A percentile compares a stretch with the other conserved stretches of the same genome.
Conservation (phyloP, 2,888 invertebrate species). For the Elaeidobius kamerunicus region DNA sequence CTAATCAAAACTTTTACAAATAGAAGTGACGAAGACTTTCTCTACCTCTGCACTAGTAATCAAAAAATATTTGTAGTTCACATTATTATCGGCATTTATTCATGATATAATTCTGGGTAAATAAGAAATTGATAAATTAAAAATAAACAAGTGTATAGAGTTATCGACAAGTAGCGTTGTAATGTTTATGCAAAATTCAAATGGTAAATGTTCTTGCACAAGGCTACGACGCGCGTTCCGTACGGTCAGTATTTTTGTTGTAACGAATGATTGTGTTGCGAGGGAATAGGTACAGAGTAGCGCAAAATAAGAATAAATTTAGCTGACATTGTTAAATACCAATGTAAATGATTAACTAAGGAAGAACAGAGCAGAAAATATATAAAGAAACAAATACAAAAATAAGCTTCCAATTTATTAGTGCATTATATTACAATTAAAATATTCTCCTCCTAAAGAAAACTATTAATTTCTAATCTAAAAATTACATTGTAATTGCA, state of each 20-base stretch:
- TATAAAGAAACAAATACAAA: neutral
- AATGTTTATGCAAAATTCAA: slow-evolving; percentile 4
- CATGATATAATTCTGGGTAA: slow-evolving; percentile 4
- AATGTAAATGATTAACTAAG: too few relatives aligned
- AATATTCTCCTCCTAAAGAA: too few relatives aligned
- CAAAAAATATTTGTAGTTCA: slow-evolving; percentile 9
- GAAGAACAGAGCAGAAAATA: neutral
- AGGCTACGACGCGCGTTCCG: slow-evolving; percentile 17
- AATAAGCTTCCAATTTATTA: neutral
- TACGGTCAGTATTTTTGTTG: slow-evolving; percentile 13
- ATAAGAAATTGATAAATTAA: slow-evolving; percentile 6
- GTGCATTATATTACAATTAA: too few relatives aligned
- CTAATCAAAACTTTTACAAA: neutral
- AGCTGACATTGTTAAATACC: too few relatives aligned
- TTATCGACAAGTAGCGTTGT: neutral
- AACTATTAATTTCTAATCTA: too few relatives aligned
- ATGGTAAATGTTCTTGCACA: slow-evolving; percentile 17
- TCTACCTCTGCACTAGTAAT: too few relatives aligned
- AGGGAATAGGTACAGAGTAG: slow-evolving; percentile 12
- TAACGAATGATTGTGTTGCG: neutral
- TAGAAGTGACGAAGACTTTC: slow-evolving; percentile 7
- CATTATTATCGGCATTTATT: neutral
- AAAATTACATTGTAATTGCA: too few relatives aligned
- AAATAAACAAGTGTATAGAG: neutral
- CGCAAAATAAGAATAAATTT: neutral